Base-by-base conservation (phyloP, 2,113 vertebrate genomes). In the Synodontis membranacea region DNA sequence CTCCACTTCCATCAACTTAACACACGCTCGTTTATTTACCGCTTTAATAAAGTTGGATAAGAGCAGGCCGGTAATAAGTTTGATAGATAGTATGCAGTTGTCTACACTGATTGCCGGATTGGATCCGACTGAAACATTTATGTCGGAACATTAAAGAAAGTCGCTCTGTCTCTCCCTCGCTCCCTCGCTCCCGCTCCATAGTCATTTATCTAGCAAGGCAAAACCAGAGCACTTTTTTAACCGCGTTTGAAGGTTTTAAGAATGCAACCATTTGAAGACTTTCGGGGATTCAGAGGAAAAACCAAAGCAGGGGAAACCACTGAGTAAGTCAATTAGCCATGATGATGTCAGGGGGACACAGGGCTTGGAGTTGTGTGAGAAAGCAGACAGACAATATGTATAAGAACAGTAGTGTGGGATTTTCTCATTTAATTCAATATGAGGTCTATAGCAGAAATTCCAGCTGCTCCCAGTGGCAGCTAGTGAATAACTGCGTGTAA, bases 31-130 rank as follows among this genome's bases (percentile, higher is more conserved):
- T 80, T 75, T 88, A 80, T 83, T 89, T 75, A 87, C 52, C 58
- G 87, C 91, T 92, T 89, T 93, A 89, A 89, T 89, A 87, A 58
- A 91, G 87, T 83, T 86, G 88, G 91, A 89, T 89, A 86, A 60
- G 86, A 5, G 85, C 85, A 87, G 89, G 62, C 48, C 28, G 34
- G 85, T 88, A 84, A 86, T 82, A 83, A 39, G 82, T 90, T 90
- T 90, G 86, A 88, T 90, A 88, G 88, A 88, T 85, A 91, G 89
- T 78, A 68, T 79, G 78, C 86, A 52, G 88, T 87, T 80, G 86
- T 86, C 89, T 90, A 81, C 91, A 86, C 86, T 91, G 90, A 93
- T 93, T 91, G 83, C 85, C 84, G 84, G 87, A 89, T 92, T 91
- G 88, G 84, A 90, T 78, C 81, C 85, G 76, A 46, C 90, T 90